A percentile compares a stretch with the other conserved stretches of the same genome.
Evolutionary conservation across 2,888 invertebrate genomes (phyloP).

Genomic region (Apamea sordens): DNA sequence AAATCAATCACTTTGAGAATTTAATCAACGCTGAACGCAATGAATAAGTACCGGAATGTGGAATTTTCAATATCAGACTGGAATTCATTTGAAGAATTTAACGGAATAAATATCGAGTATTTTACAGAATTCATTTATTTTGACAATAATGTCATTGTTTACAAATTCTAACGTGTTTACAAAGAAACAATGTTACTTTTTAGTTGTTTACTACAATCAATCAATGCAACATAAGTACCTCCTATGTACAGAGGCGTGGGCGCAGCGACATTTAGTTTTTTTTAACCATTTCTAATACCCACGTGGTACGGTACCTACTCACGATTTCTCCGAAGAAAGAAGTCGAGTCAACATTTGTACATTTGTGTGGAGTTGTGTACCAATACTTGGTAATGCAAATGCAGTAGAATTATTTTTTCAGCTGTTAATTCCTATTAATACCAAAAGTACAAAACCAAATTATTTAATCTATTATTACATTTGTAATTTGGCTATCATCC

Average conservation of each 20-base stretch:
- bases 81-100: neutral
- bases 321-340: constrained; percentile 68
- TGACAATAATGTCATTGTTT: constrained; percentile 17
- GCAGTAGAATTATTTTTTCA: constrained; percentile 30
- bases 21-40: constrained; percentile 9
- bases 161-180: constrained; percentile 7
- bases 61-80: constrained; percentile 14
- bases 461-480: constrained; percentile 23
- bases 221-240: constrained; percentile 54
- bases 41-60: neutral
- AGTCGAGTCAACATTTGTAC: constrained; percentile 59
- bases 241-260: constrained; percentile 59
- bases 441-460: constrained; percentile 23
- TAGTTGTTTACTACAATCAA: constrained; percentile 55
- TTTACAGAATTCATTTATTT: neutral
- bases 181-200: constrained; percentile 23
- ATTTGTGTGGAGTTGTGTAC: constrained; percentile 21
- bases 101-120: neutral
- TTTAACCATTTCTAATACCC: constrained; percentile 66
- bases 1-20: constrained; percentile 7
- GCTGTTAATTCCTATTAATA: constrained; percentile 34
- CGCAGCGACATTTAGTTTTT: constrained; percentile 58
- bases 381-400: constrained; percentile 47
- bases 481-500: constrained; percentile 41
- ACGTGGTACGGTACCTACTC: constrained; percentile 58